Percentiles rank a stretch among this genome's conserved stretches.
phyloP scores from a whole-genome alignment of 2,888 invertebrate genomes.

The Pasiphila rectangulata region DNA sequence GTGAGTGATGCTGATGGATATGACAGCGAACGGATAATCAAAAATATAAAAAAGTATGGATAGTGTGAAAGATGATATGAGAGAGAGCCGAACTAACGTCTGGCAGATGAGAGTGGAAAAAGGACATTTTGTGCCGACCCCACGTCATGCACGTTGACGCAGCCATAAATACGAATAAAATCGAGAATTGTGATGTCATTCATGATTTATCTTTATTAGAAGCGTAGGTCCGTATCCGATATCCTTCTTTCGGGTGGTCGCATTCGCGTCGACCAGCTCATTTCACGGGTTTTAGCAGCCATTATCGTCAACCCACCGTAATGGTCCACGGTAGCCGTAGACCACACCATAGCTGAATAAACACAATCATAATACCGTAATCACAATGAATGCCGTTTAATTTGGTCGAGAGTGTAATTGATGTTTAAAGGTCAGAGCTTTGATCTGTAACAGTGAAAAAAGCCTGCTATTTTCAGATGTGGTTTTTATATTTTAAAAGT shows the following conservation, averaged over 20 bases:
- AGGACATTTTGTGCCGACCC: no score
- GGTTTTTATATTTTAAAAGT: no score
- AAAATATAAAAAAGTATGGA: no score
- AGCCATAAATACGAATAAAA: no score
- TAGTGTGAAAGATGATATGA: no score
- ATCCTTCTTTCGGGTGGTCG: constrained; percentile 65
- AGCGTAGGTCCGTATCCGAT: constrained; percentile 2
- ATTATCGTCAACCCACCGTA: constrained; percentile 38
- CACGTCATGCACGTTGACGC: no score
- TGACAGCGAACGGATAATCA: no score
- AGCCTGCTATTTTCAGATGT: no score
- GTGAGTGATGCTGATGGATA: no score
- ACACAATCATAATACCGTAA: constrained; percentile 42
- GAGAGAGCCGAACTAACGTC: no score
- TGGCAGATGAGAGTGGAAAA: no score
- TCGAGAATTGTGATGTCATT: no score
- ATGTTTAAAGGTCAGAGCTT: constrained; percentile 24
- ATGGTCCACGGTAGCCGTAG: constrained; percentile 3
- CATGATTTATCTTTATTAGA: neutral
- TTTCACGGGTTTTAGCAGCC: constrained; percentile 66
- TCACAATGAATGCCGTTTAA: constrained; percentile 32
- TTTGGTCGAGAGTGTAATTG: constrained; percentile 33
- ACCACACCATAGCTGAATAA: constrained; percentile 42
- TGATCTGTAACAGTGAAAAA: constrained; percentile 11
- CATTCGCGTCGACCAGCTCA: constrained; percentile 42